Conservation (phyloP, 2,113 vertebrate species). For the Eleginops maclovinus region DNA sequence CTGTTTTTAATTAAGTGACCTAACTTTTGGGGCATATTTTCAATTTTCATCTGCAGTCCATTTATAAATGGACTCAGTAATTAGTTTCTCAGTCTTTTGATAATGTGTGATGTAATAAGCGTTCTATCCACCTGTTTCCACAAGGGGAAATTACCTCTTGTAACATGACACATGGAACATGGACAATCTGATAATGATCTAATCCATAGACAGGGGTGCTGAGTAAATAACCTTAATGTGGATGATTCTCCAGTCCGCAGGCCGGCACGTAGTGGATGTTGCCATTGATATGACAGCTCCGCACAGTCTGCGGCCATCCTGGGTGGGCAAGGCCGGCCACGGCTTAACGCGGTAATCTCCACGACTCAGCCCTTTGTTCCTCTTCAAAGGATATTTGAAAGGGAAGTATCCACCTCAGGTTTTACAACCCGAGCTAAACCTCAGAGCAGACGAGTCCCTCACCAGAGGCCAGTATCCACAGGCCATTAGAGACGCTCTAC, state of each 20-base stretch:
- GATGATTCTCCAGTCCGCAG: constrained; percentile 1
- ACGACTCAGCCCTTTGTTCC: constrained; percentile 72
- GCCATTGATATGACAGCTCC: constrained; percentile 32
- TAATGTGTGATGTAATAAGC: not conserved
- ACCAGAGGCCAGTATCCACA: constrained; percentile 46
- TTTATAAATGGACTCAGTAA: no score
- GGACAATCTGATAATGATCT: constrained; percentile 47
- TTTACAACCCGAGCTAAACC: constrained; percentile 67
- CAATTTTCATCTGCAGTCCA: not conserved
- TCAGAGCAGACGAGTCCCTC: constrained; percentile 31
- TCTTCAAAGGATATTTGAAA: constrained; percentile 72
- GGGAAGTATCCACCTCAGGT: constrained; percentile 71
- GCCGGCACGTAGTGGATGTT: constrained; percentile 9
- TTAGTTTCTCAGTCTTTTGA: not conserved
- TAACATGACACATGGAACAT: constrained; percentile 52
- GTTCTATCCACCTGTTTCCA: constrained; percentile 9
- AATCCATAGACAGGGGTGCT: constrained; percentile 7
- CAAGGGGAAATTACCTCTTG: constrained; percentile 13
- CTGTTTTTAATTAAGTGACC: not conserved
- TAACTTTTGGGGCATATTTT: not conserved
- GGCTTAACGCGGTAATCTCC: constrained; percentile 70
- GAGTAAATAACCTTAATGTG: constrained; percentile 38
- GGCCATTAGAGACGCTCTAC: constrained; percentile 32
- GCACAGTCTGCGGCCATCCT: constrained; percentile 56
- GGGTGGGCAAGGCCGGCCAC: constrained; percentile 73